Conservation (phyloP, 2,113 vertebrate genomes). For the Pluvianellus socialis region DNA sequence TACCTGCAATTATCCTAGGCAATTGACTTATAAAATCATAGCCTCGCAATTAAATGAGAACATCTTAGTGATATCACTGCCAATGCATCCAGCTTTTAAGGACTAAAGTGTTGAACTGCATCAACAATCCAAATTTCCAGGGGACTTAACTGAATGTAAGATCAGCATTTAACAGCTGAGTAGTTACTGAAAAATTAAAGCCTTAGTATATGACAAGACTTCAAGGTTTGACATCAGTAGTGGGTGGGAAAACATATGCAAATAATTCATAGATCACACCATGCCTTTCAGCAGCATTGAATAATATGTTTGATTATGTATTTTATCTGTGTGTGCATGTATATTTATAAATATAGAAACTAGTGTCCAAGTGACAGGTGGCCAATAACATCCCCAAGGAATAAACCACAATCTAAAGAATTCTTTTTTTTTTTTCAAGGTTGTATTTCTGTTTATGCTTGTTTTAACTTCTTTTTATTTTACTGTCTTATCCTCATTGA, state of each 20-base stretch:
- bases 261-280: background rate
- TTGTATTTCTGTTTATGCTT: background rate
- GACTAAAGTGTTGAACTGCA: background rate
- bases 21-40: background rate
- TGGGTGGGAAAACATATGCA: background rate
- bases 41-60: background rate
- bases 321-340: background rate
- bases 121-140: background rate
- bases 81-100: background rate
- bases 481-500: background rate
- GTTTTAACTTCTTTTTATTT: background rate
- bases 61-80: background rate
- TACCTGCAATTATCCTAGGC: background rate
- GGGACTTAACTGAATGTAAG: background rate
- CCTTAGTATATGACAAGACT: background rate
- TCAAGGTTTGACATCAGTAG: background rate
- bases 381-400: background rate
- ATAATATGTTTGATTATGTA: background rate
- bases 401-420: background rate
- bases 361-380: background rate
- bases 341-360: background rate
- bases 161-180: background rate
- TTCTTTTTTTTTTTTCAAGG: too few relatives aligned
- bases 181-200: background rate
- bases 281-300: background rate